Evolutionary conservation across 2,888 invertebrate genomes (phyloP).

Genomic region (Drosophila melanosoma): DNA sequence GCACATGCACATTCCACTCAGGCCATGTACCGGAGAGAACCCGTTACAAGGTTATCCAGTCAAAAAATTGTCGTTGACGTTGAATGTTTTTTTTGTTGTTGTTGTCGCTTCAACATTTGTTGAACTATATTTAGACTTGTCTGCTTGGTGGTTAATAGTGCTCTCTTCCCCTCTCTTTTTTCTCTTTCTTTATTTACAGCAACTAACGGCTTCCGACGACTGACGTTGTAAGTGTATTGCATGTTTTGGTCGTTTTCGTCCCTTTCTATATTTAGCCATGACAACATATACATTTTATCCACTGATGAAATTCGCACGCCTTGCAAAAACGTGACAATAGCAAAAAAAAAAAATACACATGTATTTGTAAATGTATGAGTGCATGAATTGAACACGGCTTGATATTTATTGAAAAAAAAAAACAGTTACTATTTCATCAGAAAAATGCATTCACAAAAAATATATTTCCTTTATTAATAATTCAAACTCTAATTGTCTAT

Average conservation of each 20-base stretch:
- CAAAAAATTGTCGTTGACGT: constrained; percentile 17
- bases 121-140: constrained; percentile 51
- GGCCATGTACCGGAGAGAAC: constrained; percentile 14
- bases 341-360: constrained; percentile 14
- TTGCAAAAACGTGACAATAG: constrained; percentile 68
- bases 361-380: not conserved
- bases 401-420: not conserved
- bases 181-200: constrained; percentile 13
- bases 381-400: not conserved
- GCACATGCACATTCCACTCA: constrained; percentile 13
- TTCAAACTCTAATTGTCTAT: not conserved
- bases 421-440: not conserved
- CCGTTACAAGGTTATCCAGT: constrained; percentile 58
- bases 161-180: not conserved
- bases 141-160: constrained; percentile 33
- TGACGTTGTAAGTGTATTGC: constrained; percentile 65
- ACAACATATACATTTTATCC: constrained; percentile 52
- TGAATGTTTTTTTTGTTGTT: constrained; percentile 7
- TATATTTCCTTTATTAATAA: not conserved
- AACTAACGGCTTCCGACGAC: constrained; percentile 27
- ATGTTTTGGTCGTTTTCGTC: constrained; percentile 66
- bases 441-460: not conserved
- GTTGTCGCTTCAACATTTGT: constrained; percentile 17
- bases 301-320: constrained; percentile 65
- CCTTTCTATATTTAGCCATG: constrained; percentile 70